A percentile compares a stretch with the other conserved stretches of the same genome.
These are phyloP conservation scores for Donacobius atricapilla DNA, from an alignment of 2,113 vertebrate species.

Conservation along the genomic window DNA sequence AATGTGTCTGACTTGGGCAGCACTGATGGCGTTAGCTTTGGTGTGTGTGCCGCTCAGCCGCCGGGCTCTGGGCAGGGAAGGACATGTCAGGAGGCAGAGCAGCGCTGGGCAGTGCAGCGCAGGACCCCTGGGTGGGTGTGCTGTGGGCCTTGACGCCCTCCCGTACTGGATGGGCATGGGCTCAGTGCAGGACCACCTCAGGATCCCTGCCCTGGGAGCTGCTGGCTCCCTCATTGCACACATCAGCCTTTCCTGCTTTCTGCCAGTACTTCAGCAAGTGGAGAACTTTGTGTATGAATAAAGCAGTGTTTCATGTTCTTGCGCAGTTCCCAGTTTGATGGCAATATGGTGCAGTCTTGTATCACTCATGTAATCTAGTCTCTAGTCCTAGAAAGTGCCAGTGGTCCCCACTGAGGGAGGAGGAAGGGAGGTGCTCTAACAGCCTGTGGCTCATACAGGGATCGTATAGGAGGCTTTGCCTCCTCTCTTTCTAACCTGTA, in stretches of 20 bases:
- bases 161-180: rapidly evolving
- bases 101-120: not conserved
- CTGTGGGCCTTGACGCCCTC: not conserved
- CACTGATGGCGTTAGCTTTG: not conserved
- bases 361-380: not conserved
- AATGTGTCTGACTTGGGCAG: not conserved
- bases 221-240: not conserved
- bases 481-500: not conserved
- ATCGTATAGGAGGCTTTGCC: not conserved
- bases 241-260: not conserved
- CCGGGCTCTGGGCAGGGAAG: not conserved
- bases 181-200: not conserved
- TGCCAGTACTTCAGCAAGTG: not conserved
- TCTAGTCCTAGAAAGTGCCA: not conserved
- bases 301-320: not conserved
- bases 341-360: not conserved
- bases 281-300: not conserved
- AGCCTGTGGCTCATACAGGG: not conserved
- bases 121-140: not conserved
- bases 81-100: not conserved
- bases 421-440: not conserved
- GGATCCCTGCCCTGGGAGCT: not conserved
- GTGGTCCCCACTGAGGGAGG: not conserved
- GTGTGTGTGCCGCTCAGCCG: not conserved
- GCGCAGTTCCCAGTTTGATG: not conserved